Base-by-base conservation (phyloP, 1,140 invertebrate species). In the Drosophila ogumai region DNA sequence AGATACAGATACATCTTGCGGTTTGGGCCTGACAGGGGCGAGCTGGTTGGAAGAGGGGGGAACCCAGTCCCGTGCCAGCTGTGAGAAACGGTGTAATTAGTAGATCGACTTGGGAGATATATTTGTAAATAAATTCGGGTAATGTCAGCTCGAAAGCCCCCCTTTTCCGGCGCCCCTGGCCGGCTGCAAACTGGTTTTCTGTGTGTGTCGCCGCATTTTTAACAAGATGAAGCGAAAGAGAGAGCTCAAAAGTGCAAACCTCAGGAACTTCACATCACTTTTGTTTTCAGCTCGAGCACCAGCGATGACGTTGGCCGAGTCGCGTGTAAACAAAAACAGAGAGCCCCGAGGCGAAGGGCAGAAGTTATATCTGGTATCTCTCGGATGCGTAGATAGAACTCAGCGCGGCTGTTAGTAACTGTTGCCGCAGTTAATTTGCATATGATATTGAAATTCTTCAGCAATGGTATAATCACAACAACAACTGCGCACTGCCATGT, bases 201-300 rank as follows among this genome's bases (percentile, higher is more conserved):
- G 61, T 38, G 17, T 40, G 58, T 47, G 40, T 25, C 64, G 67
- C 67, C 50, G 36, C 31, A 46, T 69, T 69, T 69, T 55, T 56
- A 31, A 28, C 65, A 71, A 71, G 54, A 71, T 55, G 52, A 71
- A 47, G 32, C 52, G 2, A 25, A 47, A 15, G 38, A 50, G 31
- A 52, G 56, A 73, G 46, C 34, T 28, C 17, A 63, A 58, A 78
- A 78, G 36, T 61, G 59, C 57, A 69, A 61, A 56, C 63, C 68
- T 63, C 59, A 82, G 80, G 49, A 76, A 86, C 66, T 82, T 86
- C 71, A 86, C 71, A 79, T 86, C 79, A 84, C 81, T 86, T 88
- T 86, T 86, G 71, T 82, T 88, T 86, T 86, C 78, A 52, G 52
- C 32, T 34, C 28, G 41, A 44, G 40, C 17, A 61, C 69, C 2